These are phyloP conservation scores for Stenchaetothrips biformis DNA, from an alignment of 2,888 invertebrate genomes.

Conservation along the genomic window DNA sequence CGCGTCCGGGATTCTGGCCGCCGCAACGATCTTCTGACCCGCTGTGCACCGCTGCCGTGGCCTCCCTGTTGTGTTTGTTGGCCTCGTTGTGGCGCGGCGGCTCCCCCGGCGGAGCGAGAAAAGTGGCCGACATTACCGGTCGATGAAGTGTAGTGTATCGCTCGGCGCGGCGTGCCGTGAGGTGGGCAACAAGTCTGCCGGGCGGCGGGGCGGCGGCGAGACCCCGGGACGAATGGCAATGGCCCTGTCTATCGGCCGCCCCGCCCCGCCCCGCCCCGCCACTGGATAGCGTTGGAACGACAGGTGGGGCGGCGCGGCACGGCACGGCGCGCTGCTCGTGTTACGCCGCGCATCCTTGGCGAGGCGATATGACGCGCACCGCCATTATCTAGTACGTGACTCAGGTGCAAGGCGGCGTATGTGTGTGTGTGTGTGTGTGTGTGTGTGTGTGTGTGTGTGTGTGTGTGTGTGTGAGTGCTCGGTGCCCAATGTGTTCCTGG, in stretches of 20 bases:
- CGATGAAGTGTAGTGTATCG: too few relatives aligned
- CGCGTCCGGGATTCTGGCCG: too few relatives aligned
- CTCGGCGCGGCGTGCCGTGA: too few relatives aligned
- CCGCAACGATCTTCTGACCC: too few relatives aligned
- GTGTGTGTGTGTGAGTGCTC: background rate
- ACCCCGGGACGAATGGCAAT: background rate
- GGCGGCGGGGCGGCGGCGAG: background rate
- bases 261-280: too few relatives aligned
- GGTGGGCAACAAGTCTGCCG: background rate
- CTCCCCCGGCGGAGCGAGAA: too few relatives aligned
- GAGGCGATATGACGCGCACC: background rate
- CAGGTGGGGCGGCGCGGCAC: background rate
- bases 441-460: background rate
- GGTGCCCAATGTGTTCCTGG: background rate
- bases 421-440: too few relatives aligned
- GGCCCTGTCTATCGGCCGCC: background rate
- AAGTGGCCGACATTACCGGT: too few relatives aligned
- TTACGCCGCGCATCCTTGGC: too few relatives aligned
- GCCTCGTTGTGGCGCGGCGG: too few relatives aligned
- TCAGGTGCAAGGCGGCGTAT: background rate
- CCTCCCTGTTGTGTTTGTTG: too few relatives aligned
- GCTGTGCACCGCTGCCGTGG: too few relatives aligned
- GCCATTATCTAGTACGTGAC: slow-evolving; percentile 20
- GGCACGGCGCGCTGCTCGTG: background rate
- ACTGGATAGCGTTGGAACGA: background rate